Conservation (phyloP, 2,888 invertebrate species). For the Mimachlamys varia region DNA sequence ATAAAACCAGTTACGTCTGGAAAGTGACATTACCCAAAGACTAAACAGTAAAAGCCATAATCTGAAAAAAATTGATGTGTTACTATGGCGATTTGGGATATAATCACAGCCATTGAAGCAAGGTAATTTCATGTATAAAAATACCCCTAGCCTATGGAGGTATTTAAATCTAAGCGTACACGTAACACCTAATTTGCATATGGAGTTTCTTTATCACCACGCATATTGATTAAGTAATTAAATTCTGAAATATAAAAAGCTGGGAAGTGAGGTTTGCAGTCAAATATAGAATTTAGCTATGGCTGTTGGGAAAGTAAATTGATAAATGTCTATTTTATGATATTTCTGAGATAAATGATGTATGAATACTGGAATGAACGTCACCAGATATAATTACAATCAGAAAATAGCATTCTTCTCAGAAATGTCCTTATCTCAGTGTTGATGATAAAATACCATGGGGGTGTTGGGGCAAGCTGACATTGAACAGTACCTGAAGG, state of each 20-base stretch:
- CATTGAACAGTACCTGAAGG: conserved; percentile 2
- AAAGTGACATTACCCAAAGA: not conserved
- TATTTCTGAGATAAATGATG: not conserved
- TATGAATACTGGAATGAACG: not conserved
- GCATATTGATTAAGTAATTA: not conserved
- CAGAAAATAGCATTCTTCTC: not conserved
- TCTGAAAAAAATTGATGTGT: not conserved
- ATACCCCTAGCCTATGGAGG: not conserved
- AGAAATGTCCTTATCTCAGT: conserved; percentile 4
- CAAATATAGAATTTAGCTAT: not conserved
- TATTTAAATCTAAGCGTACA: not conserved
- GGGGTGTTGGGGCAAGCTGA: not conserved
- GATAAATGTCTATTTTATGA: not conserved
- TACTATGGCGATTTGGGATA: not conserved
- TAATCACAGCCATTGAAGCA: not conserved
- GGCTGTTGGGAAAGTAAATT: not conserved
- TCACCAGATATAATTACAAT: not conserved
- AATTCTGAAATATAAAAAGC: not conserved
- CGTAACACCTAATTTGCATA: not conserved
- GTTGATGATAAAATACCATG: not conserved
- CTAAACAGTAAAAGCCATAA: not conserved
- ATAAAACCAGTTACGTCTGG: not conserved
- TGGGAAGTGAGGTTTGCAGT: not conserved
- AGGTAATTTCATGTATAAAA: not conserved
- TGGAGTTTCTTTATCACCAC: not conserved